Conservation (phyloP, 2,888 invertebrate species). For the Sesia apiformis region DNA sequence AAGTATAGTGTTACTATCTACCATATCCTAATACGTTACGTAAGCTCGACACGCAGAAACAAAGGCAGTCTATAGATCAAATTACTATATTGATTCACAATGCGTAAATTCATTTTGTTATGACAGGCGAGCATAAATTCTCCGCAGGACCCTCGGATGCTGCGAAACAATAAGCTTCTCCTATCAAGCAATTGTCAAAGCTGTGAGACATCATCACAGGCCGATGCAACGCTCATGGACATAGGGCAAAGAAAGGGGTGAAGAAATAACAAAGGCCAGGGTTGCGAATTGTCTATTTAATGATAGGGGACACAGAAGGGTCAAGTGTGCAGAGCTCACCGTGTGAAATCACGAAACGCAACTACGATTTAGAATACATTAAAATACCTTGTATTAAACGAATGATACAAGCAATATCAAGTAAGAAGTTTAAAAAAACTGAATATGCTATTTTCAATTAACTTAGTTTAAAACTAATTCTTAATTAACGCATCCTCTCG, state of each 20-base stretch:
- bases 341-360: conserved; percentile 44
- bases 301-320: conserved; percentile 55
- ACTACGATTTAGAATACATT: too few relatives aligned
- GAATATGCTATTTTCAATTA: too few relatives aligned
- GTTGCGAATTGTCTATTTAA: conserved; percentile 59
- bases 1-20: conserved; percentile 43
- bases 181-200: conserved; percentile 47
- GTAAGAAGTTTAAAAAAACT: too few relatives aligned
- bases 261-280: conserved; percentile 35
- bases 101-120: conserved; percentile 71
- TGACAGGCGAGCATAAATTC: conserved; percentile 72
- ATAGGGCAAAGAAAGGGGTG: conserved; percentile 53
- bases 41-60: conserved; percentile 64
- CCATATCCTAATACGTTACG: conserved; percentile 58
- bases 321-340: conserved; percentile 48
- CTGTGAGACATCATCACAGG: conserved; percentile 60
- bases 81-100: conserved; percentile 71
- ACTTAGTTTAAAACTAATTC: not conserved
- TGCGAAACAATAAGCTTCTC: conserved; percentile 62
- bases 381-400: too few relatives aligned
- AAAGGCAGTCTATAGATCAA: conserved; percentile 60
- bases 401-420: too few relatives aligned
- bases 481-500: conserved; percentile 19
- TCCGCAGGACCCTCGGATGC: conserved; percentile 65
- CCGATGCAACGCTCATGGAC: conserved; percentile 50